phyloP scores from a whole-genome alignment of 2,113 vertebrate genomes.

The Entomyzon cyanotis region DNA sequence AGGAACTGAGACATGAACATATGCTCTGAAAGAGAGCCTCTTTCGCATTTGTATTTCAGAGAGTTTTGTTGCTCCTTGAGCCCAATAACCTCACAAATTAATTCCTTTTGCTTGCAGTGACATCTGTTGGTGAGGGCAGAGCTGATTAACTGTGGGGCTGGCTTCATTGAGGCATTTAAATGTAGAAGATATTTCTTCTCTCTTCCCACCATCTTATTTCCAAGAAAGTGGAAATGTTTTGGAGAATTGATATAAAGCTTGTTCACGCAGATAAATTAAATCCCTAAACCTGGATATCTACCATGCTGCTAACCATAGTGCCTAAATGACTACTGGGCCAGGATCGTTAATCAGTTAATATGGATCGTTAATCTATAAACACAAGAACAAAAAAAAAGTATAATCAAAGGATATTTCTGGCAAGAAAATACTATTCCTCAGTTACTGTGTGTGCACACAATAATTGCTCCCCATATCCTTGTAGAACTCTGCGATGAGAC shows the following conservation, averaged over 20 bases:
- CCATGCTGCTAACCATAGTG: not conserved
- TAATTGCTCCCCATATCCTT: not conserved
- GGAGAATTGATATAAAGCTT: not conserved
- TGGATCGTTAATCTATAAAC: too few species aligned
- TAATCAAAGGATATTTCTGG: not conserved
- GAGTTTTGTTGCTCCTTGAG: not conserved
- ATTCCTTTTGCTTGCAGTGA: conserved; percentile 55
- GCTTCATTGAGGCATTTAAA: not conserved
- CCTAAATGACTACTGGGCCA: not conserved
- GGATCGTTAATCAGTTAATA: not conserved
- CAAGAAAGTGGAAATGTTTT: not conserved
- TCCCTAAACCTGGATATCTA: not conserved
- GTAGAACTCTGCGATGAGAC: not conserved
- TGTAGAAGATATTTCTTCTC: conserved; percentile 9
- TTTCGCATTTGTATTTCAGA: conserved; percentile 24
- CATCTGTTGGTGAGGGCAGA: conserved; percentile 50
- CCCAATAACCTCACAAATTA: not conserved
- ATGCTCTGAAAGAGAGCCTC: conserved; percentile 4
- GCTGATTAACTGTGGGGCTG: not conserved
- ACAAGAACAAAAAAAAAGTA: not conserved
- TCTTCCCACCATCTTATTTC: not conserved
- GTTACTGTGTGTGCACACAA: not conserved
- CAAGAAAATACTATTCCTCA: not conserved
- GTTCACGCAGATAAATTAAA: not conserved
- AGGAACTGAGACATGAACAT: conserved; percentile 24